Percentiles rank a stretch among this genome's conserved stretches.
These are phyloP conservation scores for Acanthurus leucopareius DNA, from an alignment of 2,797 vertebrate genomes.

Conservation along the genomic window DNA sequence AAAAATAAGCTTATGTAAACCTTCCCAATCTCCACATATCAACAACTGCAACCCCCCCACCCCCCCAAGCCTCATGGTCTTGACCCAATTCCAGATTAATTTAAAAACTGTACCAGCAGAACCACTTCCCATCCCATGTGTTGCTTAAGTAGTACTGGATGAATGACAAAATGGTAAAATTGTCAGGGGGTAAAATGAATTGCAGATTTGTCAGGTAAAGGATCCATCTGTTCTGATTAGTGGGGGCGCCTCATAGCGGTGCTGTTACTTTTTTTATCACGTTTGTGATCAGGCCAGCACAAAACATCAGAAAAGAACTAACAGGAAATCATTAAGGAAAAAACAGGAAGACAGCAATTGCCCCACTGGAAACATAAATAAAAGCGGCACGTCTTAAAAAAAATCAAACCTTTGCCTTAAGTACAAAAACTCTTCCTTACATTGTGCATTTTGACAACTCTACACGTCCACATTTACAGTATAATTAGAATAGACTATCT, in stretches of 20 bases:
- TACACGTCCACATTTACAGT: constrained; percentile 1
- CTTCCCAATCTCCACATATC: not conserved
- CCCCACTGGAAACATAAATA: constrained; percentile 29
- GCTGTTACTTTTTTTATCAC: constrained; percentile 29
- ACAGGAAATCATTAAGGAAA: constrained; percentile 53
- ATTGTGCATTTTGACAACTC: not conserved
- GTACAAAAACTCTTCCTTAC: not conserved
- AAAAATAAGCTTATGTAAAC: not conserved
- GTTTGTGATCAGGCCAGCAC: constrained; percentile 22
- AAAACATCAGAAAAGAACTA: constrained; percentile 22
- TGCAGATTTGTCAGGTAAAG: constrained; percentile 39
- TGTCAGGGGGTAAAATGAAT: constrained; percentile 38
- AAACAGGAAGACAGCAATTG: constrained; percentile 56
- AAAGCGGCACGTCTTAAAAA: constrained; percentile 2
- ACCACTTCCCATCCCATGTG: constrained; percentile 23
- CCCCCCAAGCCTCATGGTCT: not conserved
- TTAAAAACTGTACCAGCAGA: constrained; percentile 33
- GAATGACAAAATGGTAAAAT: constrained; percentile 6
- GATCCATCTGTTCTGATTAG: constrained; percentile 28
- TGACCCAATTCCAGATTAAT: constrained; percentile 23
- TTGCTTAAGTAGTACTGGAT: constrained; percentile 47
- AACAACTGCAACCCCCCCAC: not conserved
- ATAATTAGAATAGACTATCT: not conserved
- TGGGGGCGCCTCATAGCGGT: constrained; percentile 2
- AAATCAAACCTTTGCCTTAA: not conserved